These are phyloP conservation scores for Gastrophysa polygoni DNA, from an alignment of 2,888 invertebrate species.

Conservation along the genomic window DNA sequence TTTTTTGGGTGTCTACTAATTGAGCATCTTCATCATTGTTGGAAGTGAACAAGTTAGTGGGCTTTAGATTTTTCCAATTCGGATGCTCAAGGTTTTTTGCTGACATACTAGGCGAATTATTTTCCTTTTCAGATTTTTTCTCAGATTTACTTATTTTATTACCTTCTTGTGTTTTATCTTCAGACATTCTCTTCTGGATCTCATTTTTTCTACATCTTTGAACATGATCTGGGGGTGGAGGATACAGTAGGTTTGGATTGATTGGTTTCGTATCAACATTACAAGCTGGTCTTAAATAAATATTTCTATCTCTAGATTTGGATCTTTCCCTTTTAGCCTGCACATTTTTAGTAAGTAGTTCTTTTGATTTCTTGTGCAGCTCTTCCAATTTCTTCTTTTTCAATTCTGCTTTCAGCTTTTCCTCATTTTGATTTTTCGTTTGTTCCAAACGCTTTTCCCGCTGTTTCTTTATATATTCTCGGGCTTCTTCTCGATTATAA, in stretches of 20 bases:
- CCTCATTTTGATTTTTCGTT: constrained; percentile 51
- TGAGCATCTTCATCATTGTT: not conserved
- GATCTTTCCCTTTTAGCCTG: constrained; percentile 48
- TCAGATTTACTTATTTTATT: not conserved
- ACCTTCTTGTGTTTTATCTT: not conserved
- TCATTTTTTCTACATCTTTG: not conserved
- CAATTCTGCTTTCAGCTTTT: constrained; percentile 47
- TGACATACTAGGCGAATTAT: not conserved
- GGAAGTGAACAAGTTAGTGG: too few relatives aligned
- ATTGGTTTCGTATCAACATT: not conserved
- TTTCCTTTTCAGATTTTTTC: not conserved
- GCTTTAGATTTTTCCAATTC: too few relatives aligned
- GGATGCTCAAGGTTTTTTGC: not conserved
- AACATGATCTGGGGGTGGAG: constrained; percentile 21
- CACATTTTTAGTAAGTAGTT: constrained; percentile 58
- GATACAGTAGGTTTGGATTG: constrained; percentile 35
- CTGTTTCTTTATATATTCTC: constrained; percentile 64
- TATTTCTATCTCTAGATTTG: constrained; percentile 41
- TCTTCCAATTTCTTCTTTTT: constrained; percentile 59
- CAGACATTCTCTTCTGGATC: not conserved
- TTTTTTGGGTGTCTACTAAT: not conserved
- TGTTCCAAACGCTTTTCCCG: constrained; percentile 59
- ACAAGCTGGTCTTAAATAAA: constrained; percentile 24
- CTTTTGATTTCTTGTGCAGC: constrained; percentile 56
- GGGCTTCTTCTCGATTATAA: constrained; percentile 62